Percentiles rank a stretch among this genome's conserved stretches.
These are phyloP conservation scores for Martes martes DNA, from an alignment of 2,113 vertebrate species.

Conservation along the genomic window DNA sequence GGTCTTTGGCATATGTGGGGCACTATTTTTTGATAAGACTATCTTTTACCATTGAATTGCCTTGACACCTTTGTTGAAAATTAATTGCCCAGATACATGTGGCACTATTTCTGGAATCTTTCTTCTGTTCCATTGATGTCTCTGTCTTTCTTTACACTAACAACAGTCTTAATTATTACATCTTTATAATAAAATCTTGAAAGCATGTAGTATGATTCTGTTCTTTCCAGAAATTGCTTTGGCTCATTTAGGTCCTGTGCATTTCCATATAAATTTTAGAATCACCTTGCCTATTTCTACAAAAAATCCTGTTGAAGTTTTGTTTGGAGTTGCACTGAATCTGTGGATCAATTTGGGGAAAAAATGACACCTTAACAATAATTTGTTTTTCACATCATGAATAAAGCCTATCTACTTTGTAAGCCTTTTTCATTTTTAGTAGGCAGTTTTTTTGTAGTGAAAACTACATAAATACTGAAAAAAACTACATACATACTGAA, in stretches of 20 bases:
- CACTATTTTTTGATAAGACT: neutral
- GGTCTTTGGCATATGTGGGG: neutral
- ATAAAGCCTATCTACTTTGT: neutral
- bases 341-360: neutral
- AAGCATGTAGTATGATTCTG: neutral
- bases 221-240: neutral
- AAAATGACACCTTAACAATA: neutral
- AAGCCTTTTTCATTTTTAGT: neutral
- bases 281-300: neutral
- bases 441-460: neutral
- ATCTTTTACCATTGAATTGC: neutral
- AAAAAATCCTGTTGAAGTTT: neutral
- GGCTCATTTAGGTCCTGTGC: neutral
- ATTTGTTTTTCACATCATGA: neutral
- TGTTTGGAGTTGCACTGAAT: neutral
- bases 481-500: too few species aligned
- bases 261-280: neutral
- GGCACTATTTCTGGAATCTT: neutral
- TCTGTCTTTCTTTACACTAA: neutral
- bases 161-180: neutral
- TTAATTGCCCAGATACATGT: neutral
- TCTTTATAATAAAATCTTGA: neutral
- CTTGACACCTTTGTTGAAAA: neutral
- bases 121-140: neutral
- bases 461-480: too few species aligned